Conservation (phyloP, 2,797 vertebrate species). For the Danio choprae region DNA sequence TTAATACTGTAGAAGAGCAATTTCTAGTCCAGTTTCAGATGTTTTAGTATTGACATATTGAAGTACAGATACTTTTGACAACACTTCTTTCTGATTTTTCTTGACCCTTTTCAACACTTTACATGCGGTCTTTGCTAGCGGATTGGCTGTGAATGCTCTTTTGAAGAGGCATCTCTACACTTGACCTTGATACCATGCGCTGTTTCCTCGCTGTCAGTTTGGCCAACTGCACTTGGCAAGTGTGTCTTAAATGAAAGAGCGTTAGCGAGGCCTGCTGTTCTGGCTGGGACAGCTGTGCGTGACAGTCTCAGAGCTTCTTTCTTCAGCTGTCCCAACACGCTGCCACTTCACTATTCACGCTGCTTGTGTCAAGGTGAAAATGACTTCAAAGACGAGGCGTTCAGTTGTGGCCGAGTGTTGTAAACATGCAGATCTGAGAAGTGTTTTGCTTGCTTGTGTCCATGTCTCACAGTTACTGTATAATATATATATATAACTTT, state of each 20-base stretch:
- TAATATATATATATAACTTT: too few species aligned
- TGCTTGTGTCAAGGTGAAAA: constrained; percentile 48
- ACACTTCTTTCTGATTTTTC: background rate
- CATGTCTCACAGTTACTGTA: background rate
- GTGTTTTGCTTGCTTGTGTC: background rate
- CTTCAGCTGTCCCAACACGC: constrained; percentile 50
- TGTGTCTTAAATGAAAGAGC: constrained; percentile 46
- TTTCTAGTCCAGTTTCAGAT: too few species aligned
- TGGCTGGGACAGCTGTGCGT: constrained; percentile 51
- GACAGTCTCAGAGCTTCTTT: constrained; percentile 51
- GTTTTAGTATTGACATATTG: too few species aligned
- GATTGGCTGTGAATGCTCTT: background rate
- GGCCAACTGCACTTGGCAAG: constrained; percentile 59
- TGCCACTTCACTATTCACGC: constrained; percentile 40
- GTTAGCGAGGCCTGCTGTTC: constrained; percentile 11
- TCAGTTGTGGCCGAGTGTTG: background rate
- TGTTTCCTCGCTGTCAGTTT: constrained; percentile 25
- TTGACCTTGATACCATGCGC: constrained; percentile 47
- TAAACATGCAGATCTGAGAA: background rate
- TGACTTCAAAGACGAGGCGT: constrained; percentile 9
- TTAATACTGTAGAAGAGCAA: too few species aligned
- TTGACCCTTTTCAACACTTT: background rate
- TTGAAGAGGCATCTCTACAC: constrained; percentile 28
- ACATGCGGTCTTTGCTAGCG: background rate
- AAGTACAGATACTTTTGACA: too few species aligned